A percentile compares a stretch with the other conserved stretches of the same genome.
Conservation (phyloP, 1,140 invertebrate species). For the Arctopsyche grandis region DNA sequence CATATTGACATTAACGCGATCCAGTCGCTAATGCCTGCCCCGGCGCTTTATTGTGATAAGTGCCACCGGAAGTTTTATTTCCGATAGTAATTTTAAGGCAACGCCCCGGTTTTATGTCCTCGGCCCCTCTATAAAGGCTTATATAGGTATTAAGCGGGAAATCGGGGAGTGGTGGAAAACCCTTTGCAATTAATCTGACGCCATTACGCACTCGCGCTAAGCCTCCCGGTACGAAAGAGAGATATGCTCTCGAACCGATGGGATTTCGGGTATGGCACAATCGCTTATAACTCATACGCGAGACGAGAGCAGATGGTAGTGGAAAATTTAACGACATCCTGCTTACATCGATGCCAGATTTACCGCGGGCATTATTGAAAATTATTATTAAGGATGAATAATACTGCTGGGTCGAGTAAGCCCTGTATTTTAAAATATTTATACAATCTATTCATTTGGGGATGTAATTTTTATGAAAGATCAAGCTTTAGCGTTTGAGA, state of each 20-base stretch:
- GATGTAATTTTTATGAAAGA: too few relatives aligned
- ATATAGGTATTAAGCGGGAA: slow-evolving; percentile 13
- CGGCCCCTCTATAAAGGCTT: slow-evolving; percentile 29
- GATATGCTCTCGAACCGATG: background rate
- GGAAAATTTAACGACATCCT: background rate
- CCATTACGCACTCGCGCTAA: slow-evolving; percentile 33
- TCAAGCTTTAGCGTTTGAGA: too few relatives aligned
- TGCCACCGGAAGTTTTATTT: slow-evolving; percentile 40
- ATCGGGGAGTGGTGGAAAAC: background rate
- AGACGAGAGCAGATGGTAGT: slow-evolving; percentile 22
- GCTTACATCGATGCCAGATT: background rate
- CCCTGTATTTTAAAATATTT: slow-evolving; percentile 12
- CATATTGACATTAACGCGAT: slow-evolving; percentile 43
- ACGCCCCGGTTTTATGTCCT: slow-evolving; percentile 8
- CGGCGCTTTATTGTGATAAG: slow-evolving; percentile 37
- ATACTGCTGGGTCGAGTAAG: too few relatives aligned
- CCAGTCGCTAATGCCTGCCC: slow-evolving; percentile 28
- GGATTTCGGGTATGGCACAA: background rate
- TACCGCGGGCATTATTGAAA: background rate
- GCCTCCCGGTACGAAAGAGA: slow-evolving; percentile 12
- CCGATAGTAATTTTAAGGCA: slow-evolving; percentile 42
- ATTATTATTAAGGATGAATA: too few relatives aligned
- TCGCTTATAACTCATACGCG: slow-evolving; percentile 25
- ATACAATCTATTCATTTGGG: too few relatives aligned
- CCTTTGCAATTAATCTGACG: slow-evolving; percentile 34